A percentile compares a stretch with the other conserved stretches of the same genome.
These are phyloP conservation scores for Agrotis exclamationis DNA, from an alignment of 2,888 invertebrate species.

Conservation along the genomic window DNA sequence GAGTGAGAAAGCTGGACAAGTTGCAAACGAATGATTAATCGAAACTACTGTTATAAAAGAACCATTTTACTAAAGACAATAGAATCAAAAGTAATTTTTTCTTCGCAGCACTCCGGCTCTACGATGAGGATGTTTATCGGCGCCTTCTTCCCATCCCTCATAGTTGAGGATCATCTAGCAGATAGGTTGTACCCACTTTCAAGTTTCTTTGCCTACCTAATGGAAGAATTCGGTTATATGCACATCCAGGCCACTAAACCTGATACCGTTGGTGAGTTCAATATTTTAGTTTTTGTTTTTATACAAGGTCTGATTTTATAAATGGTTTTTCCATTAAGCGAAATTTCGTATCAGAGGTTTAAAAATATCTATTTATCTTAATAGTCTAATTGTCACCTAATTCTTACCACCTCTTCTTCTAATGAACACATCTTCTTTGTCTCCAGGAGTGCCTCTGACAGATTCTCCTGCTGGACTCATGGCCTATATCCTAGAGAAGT, in stretches of 20 bases:
- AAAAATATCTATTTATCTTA: too few relatives aligned
- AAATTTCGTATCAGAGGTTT: too few relatives aligned
- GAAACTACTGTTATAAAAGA: not conserved
- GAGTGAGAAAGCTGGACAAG: constrained; percentile 9
- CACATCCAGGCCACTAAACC: constrained; percentile 97
- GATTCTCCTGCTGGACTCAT: constrained; percentile 96
- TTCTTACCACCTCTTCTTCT: not conserved
- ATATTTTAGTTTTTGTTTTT: not conserved
- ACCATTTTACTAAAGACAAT: too few relatives aligned
- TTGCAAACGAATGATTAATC: not conserved
- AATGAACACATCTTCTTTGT: not conserved
- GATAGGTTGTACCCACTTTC: constrained; percentile 88
- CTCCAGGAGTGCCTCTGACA: constrained; percentile 85
- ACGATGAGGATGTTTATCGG: constrained; percentile 79
- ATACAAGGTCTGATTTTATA: not conserved
- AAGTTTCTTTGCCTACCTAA: constrained; percentile 63
- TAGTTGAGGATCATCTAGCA: constrained; percentile 87
- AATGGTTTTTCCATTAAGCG: not conserved
- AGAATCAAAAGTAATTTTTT: not conserved
- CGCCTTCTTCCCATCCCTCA: constrained; percentile 86
- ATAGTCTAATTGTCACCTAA: too few relatives aligned
- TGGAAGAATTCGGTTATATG: constrained; percentile 85
- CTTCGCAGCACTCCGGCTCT: constrained; percentile 63
- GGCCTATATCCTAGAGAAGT: constrained; percentile 96
- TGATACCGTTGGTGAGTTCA: constrained; percentile 94